phyloP scores from a whole-genome alignment of 2,888 invertebrate genomes.

The Theretra japonica region DNA sequence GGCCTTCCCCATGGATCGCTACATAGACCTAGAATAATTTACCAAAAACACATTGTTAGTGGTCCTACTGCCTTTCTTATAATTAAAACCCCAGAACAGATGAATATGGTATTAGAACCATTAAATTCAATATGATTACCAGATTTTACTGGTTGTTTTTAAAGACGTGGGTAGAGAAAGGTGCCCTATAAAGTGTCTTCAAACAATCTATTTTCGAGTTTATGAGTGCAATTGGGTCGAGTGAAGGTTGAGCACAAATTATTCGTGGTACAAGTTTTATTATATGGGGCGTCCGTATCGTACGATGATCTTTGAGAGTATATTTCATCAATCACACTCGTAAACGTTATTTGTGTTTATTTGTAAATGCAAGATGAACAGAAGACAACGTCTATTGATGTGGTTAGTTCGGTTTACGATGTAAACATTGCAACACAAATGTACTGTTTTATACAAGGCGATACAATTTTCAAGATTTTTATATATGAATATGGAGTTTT shows the following conservation, averaged over 20 bases:
- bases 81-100: no score
- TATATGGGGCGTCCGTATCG: neutral
- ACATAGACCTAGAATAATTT: no score
- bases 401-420: conserved; percentile 3
- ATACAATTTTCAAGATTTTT: no score
- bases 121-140: no score
- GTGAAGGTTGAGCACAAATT: neutral
- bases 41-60: no score
- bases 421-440: conserved; percentile 12
- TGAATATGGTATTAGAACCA: no score
- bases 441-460: conserved; percentile 11
- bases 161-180: neutral
- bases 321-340: neutral
- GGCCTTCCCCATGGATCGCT: no score
- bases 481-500: no score
- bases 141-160: neutral
- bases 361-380: neutral
- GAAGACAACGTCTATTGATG: neutral
- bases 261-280: neutral
- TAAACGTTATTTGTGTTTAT: neutral
- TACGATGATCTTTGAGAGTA: neutral
- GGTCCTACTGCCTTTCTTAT: no score
- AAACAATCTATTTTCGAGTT: conserved; percentile 1
- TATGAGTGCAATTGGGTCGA: neutral
- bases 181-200: neutral